Evolutionary conservation across 2,113 vertebrate genomes (phyloP).

Genomic region (Thomomys bottae): DNA sequence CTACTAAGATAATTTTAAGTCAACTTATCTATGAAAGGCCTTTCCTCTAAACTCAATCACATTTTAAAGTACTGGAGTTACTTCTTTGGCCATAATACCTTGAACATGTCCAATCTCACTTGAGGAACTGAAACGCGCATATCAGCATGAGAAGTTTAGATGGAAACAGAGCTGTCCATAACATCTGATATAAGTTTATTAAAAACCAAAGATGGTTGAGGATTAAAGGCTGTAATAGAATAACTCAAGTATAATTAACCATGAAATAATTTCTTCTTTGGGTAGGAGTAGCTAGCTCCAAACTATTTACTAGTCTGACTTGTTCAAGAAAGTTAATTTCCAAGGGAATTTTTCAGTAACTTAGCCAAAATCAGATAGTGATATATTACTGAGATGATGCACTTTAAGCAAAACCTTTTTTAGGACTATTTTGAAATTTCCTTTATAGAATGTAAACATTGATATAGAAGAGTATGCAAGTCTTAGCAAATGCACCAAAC

Average conservation of each 20-base stretch:
- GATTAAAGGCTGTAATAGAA: not conserved
- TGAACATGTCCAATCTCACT: too few relatives aligned
- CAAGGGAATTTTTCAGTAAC: slow-evolving; percentile 15
- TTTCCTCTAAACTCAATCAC: not conserved
- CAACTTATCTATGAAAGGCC: not conserved
- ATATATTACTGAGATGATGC: not conserved
- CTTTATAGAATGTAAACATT: not conserved
- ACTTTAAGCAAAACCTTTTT: not conserved
- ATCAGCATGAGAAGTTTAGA: too few relatives aligned
- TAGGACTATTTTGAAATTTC: not conserved
- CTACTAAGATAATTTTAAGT: not conserved
- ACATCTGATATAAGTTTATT: not conserved
- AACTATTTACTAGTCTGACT: not conserved
- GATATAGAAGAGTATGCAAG: not conserved
- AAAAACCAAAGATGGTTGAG: not conserved
- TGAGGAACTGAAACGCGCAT: too few relatives aligned
- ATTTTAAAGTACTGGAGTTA: not conserved
- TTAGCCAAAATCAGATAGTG: not conserved
- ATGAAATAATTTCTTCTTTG: not conserved
- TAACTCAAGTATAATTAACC: not conserved
- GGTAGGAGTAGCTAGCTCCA: not conserved
- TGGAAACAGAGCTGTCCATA: not conserved
- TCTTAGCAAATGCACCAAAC: not conserved
- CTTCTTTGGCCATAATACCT: too few relatives aligned
- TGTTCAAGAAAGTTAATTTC: not conserved